Evolutionary conservation across 2,113 vertebrate species (phyloP).

Genomic region (Ia io): DNA sequence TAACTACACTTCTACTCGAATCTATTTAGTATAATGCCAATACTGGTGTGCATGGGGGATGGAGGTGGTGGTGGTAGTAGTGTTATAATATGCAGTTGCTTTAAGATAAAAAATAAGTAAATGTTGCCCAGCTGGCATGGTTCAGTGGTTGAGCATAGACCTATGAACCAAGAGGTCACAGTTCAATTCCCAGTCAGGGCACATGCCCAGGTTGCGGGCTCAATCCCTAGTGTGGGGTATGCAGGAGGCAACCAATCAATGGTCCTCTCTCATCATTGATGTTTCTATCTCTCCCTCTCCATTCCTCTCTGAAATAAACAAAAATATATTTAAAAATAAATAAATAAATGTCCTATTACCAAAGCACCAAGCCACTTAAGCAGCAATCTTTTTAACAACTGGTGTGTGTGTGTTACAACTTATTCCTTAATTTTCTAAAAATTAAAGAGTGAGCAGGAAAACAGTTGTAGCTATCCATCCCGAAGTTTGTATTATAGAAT

Average conservation of each 20-base stretch:
- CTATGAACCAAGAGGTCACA: too few species aligned
- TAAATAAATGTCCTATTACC: slow-evolving; percentile 35
- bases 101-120: background rate
- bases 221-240: too few species aligned
- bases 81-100: background rate
- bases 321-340: too few species aligned
- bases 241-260: too few species aligned
- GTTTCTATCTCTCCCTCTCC: too few species aligned
- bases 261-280: too few species aligned
- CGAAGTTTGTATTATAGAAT: background rate
- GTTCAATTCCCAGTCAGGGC: too few species aligned
- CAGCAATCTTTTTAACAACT: background rate
- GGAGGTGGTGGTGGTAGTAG: background rate
- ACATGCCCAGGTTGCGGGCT: too few species aligned
- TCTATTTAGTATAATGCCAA: slow-evolving; percentile 13
- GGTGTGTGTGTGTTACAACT: background rate
- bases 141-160: too few species aligned
- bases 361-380: slow-evolving; percentile 36
- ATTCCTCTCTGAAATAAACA: too few species aligned
- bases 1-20: slow-evolving; percentile 47
- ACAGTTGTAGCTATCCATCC: background rate
- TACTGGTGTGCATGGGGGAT: background rate
- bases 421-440: background rate
- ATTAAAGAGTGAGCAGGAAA: background rate
- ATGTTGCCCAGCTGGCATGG: too few species aligned